These are phyloP conservation scores for Thalassaphorura encarpata DNA, from an alignment of 1,140 invertebrate genomes.

Conservation along the genomic window DNA sequence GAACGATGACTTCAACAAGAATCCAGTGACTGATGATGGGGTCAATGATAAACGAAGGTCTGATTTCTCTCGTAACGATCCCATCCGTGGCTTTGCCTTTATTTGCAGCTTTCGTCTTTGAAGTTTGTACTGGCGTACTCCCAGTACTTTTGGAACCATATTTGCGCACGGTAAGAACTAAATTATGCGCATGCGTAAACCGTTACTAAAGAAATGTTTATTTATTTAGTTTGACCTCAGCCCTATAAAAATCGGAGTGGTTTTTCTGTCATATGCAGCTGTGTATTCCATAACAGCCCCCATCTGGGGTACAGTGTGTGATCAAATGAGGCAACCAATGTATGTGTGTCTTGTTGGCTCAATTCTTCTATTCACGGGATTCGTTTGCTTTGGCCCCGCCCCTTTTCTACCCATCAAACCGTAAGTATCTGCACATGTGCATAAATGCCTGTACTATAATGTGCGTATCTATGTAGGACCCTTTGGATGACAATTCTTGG, in stretches of 20 bases:
- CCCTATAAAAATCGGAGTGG: conserved; percentile 56
- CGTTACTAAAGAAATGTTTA: conserved; percentile 38
- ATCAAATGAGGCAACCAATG: conserved; percentile 52
- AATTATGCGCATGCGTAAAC: conserved; percentile 64
- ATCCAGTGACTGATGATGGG: not conserved
- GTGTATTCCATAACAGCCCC: conserved; percentile 53
- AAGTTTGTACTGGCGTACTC: conserved; percentile 69
- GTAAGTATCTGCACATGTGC: conserved; percentile 34
- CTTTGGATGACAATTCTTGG: conserved; percentile 58
- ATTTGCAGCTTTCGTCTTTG: conserved; percentile 58
- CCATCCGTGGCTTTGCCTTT: conserved; percentile 58
- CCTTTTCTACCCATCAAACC: conserved; percentile 54
- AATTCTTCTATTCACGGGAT: conserved; percentile 52
- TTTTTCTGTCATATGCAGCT: not conserved
- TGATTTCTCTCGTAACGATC: conserved; percentile 52
- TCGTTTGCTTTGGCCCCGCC: conserved; percentile 61
- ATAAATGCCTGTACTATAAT: conserved; percentile 16
- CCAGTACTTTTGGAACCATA: conserved; percentile 69
- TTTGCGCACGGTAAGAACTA: conserved; percentile 49
- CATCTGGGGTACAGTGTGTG: conserved; percentile 68
- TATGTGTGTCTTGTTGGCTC: conserved; percentile 55
- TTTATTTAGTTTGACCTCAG: conserved; percentile 29
- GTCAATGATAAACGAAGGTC: conserved; percentile 39
- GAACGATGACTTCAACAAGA: not conserved
- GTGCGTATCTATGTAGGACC: conserved; percentile 41